phyloP scores from a whole-genome alignment of 2,888 invertebrate genomes.

The Ophraella communa region DNA sequence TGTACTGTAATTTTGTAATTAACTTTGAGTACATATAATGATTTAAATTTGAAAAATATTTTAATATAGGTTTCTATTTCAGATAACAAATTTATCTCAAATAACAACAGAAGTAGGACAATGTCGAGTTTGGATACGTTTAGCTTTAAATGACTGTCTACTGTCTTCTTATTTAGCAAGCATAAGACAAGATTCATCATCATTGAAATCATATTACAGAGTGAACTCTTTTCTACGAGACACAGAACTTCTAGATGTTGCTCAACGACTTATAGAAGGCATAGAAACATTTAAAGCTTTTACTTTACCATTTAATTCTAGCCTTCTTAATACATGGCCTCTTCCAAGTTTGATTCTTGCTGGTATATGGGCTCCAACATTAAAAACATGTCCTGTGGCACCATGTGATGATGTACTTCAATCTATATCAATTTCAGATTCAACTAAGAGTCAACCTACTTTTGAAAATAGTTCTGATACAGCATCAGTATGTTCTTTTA shows the following conservation, averaged over 20 bases:
- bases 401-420: conserved; percentile 82
- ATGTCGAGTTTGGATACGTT: conserved; percentile 89
- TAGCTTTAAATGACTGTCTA: conserved; percentile 87
- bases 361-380: conserved; percentile 83
- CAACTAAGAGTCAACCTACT: conserved; percentile 31
- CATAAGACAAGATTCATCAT: conserved; percentile 77
- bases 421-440: conserved; percentile 47
- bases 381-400: conserved; percentile 76
- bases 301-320: conserved; percentile 81
- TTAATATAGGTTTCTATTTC: conserved; percentile 41
- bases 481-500: conserved; percentile 55
- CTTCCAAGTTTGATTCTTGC: conserved; percentile 82
- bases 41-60: neutral
- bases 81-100: conserved; percentile 77
- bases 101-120: conserved; percentile 90
- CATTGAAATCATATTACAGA: conserved; percentile 83
- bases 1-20: no score
- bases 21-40: neutral
- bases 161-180: conserved; percentile 86
- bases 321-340: conserved; percentile 89
- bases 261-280: conserved; percentile 77
- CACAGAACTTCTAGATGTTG: conserved; percentile 78
- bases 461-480: conserved; percentile 52
- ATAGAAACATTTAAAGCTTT: conserved; percentile 77
- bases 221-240: conserved; percentile 84